Evolutionary conservation across 2,797 vertebrate genomes (phyloP).

Genomic region (Sebastes taczanowskii): DNA sequence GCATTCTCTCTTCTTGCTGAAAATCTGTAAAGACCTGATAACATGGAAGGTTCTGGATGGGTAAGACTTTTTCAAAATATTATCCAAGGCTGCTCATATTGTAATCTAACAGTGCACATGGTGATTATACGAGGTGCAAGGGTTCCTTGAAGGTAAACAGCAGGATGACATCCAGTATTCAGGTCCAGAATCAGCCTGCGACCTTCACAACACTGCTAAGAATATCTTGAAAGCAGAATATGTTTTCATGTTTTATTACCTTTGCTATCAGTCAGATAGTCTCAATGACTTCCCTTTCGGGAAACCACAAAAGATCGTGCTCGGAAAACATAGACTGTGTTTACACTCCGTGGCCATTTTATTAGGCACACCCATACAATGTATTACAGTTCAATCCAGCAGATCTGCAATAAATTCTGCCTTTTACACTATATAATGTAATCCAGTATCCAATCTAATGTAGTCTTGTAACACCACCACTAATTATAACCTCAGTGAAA

Average conservation of each 20-base stretch:
- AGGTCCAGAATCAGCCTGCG: not conserved
- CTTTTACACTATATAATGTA: not conserved
- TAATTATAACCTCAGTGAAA: not conserved
- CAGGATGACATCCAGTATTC: not conserved
- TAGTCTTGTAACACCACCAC: not conserved
- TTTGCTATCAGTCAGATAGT: not conserved
- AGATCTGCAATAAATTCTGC: not conserved
- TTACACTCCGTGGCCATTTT: not conserved
- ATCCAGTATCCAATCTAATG: not conserved
- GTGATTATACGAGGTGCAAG: conserved; percentile 14
- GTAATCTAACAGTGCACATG: conserved; percentile 34
- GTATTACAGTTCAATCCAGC: not conserved
- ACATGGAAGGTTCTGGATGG: conserved; percentile 93
- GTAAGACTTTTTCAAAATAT: conserved; percentile 88
- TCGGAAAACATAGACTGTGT: not conserved
- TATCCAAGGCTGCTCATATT: conserved; percentile 64
- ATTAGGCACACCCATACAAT: not conserved
- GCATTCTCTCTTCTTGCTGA: conserved; percentile 90
- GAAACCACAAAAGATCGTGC: not conserved
- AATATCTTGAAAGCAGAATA: not conserved
- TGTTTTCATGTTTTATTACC: not conserved
- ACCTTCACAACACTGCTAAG: conserved; percentile 4
- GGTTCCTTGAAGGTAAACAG: conserved; percentile 29
- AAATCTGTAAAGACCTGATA: conserved; percentile 93
- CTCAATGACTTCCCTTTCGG: not conserved